phyloP scores from a whole-genome alignment of 2,888 invertebrate genomes.

The Dasypolia templi region DNA sequence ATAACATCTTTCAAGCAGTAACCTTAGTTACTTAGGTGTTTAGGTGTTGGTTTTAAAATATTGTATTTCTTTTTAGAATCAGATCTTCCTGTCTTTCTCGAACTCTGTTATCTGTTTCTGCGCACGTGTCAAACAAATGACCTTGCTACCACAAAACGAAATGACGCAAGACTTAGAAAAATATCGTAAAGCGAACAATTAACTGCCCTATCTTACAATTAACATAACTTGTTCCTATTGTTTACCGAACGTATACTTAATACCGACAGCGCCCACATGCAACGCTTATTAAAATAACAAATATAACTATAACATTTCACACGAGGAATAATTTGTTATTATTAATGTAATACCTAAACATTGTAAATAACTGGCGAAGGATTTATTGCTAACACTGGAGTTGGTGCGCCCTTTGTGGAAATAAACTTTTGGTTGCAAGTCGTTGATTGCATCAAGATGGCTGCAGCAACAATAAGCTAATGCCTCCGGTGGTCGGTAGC shows the following conservation, averaged over 20 bases:
- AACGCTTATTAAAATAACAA: constrained; percentile 46
- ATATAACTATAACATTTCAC: constrained; percentile 48
- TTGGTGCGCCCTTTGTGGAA: constrained; percentile 35
- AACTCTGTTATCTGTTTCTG: neutral
- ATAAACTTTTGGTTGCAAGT: constrained; percentile 30
- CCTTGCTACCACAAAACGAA: constrained; percentile 33
- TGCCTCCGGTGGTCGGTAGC: constrained; percentile 1
- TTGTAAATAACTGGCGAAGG: constrained; percentile 52
- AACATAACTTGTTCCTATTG: constrained; percentile 50
- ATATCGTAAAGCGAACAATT: constrained; percentile 36
- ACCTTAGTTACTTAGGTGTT: no score
- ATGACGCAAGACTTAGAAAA: constrained; percentile 43
- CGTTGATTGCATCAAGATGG: constrained; percentile 51
- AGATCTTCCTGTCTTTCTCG: neutral
- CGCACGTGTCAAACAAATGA: constrained; percentile 7
- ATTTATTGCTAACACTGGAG: constrained; percentile 43
- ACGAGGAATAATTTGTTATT: constrained; percentile 48
- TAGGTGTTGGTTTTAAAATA: neutral
- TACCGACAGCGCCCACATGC: constrained; percentile 43
- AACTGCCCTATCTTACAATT: constrained; percentile 33
- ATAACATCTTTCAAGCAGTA: no score
- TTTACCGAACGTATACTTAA: constrained; percentile 1
- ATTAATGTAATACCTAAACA: constrained; percentile 47
- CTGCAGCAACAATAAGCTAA: constrained; percentile 19
- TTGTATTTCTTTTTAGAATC: neutral